Evolutionary conservation across 2,797 vertebrate species (phyloP), one percentile per base, ranked within the genome.

Genomic region (Scarus forsteni): DNA sequence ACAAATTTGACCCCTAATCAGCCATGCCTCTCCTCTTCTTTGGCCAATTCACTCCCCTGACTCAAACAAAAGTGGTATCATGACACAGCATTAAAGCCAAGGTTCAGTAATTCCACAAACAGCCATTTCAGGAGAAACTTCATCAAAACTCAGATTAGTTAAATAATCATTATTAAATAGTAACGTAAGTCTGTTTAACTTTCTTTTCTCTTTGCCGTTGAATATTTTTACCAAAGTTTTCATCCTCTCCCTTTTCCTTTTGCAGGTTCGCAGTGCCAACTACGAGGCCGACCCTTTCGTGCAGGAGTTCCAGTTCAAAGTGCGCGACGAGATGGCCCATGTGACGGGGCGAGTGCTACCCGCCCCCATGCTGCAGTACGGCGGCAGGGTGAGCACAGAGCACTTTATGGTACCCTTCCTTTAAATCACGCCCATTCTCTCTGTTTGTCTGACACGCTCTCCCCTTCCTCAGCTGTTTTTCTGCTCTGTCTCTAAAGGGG

Each of bases 291-390:
- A 99, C 83, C 98, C 98, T 0, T 99, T 98, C 67, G 98, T 99
- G 58, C 98, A 99, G 89, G 98, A 99, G 89, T 99, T 99, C 93
- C 97, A 99, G 79, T 99, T 99, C 93, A 98, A 96, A 76, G 98
- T 99, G 19, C 95, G 98, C 50, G 98, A 99, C 87, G 98, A 99
- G 93, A 99, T 99, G 98, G 98, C 98, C 70, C 98, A 99, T 0
- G 98, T 99, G 92, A 99, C 98, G 0, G 98, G 98, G 63, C 96
- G 98, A 0, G 98, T 99, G 85, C 96, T 99, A 85, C 98, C 98
- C 40, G 97, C 98, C 71, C 98, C 98, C 8, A 98, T 99, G 98
- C 92, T 99, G 92, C 98, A 99, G 77, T 99, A 99, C 42, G 98
- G 98, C 92, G 98, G 98, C 92, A 96, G 98, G 96, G 98, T 99